Evolutionary conservation across 2,113 vertebrate genomes (phyloP).

Genomic region (Tamias sibiricus): DNA sequence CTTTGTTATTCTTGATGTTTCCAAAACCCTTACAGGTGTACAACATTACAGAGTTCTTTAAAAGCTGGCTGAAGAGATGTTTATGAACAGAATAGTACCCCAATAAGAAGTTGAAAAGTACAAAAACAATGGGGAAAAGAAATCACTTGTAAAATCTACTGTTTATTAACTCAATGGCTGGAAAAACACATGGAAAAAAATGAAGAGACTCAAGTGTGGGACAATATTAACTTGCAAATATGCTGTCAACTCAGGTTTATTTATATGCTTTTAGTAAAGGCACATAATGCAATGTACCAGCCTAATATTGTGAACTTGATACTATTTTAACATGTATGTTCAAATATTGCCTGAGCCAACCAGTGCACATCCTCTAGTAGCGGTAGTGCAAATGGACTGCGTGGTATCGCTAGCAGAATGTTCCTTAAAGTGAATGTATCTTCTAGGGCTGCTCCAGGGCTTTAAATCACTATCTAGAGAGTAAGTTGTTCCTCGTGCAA

Average conservation of each 20-base stretch:
- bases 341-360: neutral
- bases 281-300: neutral
- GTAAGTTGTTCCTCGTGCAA: neutral
- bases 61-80: neutral
- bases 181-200: neutral
- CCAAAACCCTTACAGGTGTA: neutral
- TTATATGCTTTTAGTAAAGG: neutral
- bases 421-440: neutral
- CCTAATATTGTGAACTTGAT: neutral
- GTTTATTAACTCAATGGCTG: neutral
- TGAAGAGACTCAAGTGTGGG: neutral
- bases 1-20: slow-evolving; percentile 8
- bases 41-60: neutral
- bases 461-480: neutral
- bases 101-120: neutral
- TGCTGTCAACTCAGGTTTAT: neutral
- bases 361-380: neutral
- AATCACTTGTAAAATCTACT: neutral
- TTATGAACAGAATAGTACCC: neutral
- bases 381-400: neutral
- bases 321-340: neutral
- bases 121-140: neutral
- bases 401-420: neutral
- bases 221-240: neutral
- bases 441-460: neutral